Base-by-base conservation (phyloP, 2,113 vertebrate genomes). In the Baryphthengus martii region DNA sequence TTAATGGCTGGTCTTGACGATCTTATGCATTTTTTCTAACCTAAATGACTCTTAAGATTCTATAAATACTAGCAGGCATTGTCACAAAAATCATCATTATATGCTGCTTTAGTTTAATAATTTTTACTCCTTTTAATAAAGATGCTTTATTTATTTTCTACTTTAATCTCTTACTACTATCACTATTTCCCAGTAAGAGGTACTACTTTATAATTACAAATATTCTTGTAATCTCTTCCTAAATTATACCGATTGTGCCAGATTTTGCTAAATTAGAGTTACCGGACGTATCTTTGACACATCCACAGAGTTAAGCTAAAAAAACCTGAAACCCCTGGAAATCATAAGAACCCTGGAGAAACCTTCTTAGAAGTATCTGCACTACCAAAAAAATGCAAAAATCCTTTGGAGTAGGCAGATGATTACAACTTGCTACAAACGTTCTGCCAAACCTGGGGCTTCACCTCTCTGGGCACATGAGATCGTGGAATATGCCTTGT, bases 1-100 rank as follows among this genome's bases (percentile, higher is more conserved):
- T 26, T 78, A 12, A n/a, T 1, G 1, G 33, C 26, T 61, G 45
- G 15, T 53, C 21, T 15, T 0, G 1, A 49, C 40, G 31, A 39
- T 24, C 14, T 77, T 53, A n/a, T 45, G 8, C 18, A 7, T 74
- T 10, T 33, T 39, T 67, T 67, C 42, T 24, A 80, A 65, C 31
- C 29, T n/a, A 55, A 47, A 29, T 11, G 6, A 40, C 6, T 72
- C 16, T 49, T 49, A 16, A 39, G n/a, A 25, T 25, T 63, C 75
- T 33, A 63, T 49, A 56, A 59, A 50, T 12, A 29, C 19, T 44
- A 55, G 11, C 31, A 75, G 59, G 15, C 39, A 61, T 52, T 53
- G 7, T 33, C 8, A 1, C 17, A 65, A 7, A 75, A 80, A 37
- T 25, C 44, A 65, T 39, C 18, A 17, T 25, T 47, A n/a, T n/a